These are phyloP conservation scores for Tigriopus japonicus DNA, from an alignment of 1,140 invertebrate species.

Conservation along the genomic window DNA sequence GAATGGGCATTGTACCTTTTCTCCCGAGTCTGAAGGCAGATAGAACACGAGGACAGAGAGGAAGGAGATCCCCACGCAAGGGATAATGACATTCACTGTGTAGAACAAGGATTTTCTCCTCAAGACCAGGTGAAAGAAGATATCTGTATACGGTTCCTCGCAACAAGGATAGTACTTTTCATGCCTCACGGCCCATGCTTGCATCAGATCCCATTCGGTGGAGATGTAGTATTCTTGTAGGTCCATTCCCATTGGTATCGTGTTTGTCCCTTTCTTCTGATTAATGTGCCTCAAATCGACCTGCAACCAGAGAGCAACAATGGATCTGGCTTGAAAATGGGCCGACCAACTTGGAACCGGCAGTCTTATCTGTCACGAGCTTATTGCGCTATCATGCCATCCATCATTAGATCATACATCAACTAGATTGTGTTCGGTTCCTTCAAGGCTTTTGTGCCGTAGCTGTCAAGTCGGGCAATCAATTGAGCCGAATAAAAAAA, in stretches of 20 bases:
- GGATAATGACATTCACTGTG: constrained; percentile 88
- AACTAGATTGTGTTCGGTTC: too few species aligned
- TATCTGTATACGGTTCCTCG: constrained; percentile 45
- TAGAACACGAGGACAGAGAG: constrained; percentile 98
- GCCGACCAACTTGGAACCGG: too few species aligned
- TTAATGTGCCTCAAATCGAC: constrained; percentile 63
- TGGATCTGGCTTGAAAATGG: neutral
- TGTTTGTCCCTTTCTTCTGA: constrained; percentile 55
- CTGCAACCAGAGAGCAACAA: constrained; percentile 31
- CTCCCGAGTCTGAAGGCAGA: constrained; percentile 89
- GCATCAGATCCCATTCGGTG: constrained; percentile 87
- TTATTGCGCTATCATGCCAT: too few species aligned
- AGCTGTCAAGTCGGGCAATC: neutral
- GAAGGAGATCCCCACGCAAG: constrained; percentile 89
- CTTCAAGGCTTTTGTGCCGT: too few species aligned
- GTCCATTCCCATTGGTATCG: constrained; percentile 71
- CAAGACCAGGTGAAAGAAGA: constrained; percentile 93
- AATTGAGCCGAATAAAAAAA: neutral
- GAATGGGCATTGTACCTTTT: constrained; percentile 37
- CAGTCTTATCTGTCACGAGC: too few species aligned
- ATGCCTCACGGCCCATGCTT: constrained; percentile 66
- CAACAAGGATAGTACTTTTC: constrained; percentile 76
- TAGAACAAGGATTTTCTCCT: constrained; percentile 92
- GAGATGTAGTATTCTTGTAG: constrained; percentile 75
- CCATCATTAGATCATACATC: too few species aligned